phyloP scores from a whole-genome alignment of 2,888 invertebrate species.

The Brenthis daphne region DNA sequence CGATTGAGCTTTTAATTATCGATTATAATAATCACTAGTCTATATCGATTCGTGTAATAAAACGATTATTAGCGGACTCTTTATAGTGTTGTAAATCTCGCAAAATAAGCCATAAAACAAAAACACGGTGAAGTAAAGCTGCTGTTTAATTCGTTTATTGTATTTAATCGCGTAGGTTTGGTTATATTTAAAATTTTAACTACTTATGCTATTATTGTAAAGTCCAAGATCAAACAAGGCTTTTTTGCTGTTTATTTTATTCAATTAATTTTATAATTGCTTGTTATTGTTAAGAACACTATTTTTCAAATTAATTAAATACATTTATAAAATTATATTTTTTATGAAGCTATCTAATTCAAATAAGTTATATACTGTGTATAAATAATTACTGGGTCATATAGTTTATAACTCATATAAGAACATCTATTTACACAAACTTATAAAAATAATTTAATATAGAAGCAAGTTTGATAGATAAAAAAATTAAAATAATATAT shows the following conservation, averaged over 20 bases:
- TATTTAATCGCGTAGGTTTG: conserved; percentile 11
- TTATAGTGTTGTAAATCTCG: conserved; percentile 39
- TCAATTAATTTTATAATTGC: too few relatives aligned
- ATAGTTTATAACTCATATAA: too few relatives aligned
- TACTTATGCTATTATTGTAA: not conserved
- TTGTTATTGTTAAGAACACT: too few relatives aligned
- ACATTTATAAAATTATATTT: too few relatives aligned
- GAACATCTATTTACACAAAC: too few relatives aligned
- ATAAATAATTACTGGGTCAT: too few relatives aligned
- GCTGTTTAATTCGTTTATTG: conserved; percentile 21
- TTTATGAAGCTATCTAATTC: too few relatives aligned
- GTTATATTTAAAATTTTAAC: conserved; percentile 7
- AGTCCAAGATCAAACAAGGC: not conserved
- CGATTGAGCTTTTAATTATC: conserved; percentile 61
- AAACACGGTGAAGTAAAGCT: conserved; percentile 9
- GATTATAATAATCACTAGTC: conserved; percentile 43
- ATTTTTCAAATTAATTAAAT: too few relatives aligned
- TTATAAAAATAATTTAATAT: too few relatives aligned
- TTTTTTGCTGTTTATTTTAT: too few relatives aligned
- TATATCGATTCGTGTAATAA: conserved; percentile 34
- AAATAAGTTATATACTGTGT: too few relatives aligned
- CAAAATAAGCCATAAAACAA: conserved; percentile 30
- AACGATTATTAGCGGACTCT: conserved; percentile 34
- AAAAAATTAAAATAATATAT: not conserved
- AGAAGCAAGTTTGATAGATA: not conserved